A percentile compares a stretch with the other conserved stretches of the same genome.
phyloP scores from a whole-genome alignment of 1,140 invertebrate genomes.

The Drosophila arizonae region DNA sequence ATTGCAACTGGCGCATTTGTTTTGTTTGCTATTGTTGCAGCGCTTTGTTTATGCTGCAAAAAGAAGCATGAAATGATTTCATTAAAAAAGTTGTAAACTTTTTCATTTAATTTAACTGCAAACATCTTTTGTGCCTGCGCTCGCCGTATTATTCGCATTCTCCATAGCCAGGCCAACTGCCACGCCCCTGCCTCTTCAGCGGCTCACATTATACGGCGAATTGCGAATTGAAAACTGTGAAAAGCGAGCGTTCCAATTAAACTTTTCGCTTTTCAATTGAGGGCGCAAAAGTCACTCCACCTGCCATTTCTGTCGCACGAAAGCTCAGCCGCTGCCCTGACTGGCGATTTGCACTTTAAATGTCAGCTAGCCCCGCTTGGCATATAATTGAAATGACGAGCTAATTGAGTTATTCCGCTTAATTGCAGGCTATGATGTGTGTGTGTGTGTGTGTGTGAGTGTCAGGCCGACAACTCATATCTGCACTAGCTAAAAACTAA shows the following conservation, averaged over 20 bases:
- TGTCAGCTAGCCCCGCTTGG: neutral
- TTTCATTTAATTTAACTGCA: constrained; percentile 82
- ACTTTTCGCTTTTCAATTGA: constrained; percentile 67
- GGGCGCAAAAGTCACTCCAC: constrained; percentile 27
- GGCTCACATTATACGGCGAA: constrained; percentile 33
- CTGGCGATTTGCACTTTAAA: neutral
- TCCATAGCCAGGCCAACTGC: neutral
- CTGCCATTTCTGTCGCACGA: neutral
- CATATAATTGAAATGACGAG: neutral
- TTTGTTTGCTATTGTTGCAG: constrained; percentile 61
- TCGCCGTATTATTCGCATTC: constrained; percentile 32
- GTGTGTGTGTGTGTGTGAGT: neutral
- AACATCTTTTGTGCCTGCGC: constrained; percentile 71
- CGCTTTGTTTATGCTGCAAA: constrained; percentile 68
- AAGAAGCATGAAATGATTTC: constrained; percentile 77
- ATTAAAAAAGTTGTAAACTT: constrained; percentile 81
- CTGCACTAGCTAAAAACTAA: constrained; percentile 37
- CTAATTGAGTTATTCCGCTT: constrained; percentile 1
- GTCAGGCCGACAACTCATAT: constrained; percentile 18
- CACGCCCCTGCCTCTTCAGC: neutral
- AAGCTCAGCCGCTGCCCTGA: neutral
- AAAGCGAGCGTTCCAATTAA: constrained; percentile 63
- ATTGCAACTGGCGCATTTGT: constrained; percentile 59
- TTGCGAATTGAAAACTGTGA: constrained; percentile 35
- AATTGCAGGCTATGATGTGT: neutral